Evolutionary conservation across 1,140 invertebrate species (phyloP), one percentile per base, ranked within the genome.

Genomic region (Temnothorax curvispinosus): DNA sequence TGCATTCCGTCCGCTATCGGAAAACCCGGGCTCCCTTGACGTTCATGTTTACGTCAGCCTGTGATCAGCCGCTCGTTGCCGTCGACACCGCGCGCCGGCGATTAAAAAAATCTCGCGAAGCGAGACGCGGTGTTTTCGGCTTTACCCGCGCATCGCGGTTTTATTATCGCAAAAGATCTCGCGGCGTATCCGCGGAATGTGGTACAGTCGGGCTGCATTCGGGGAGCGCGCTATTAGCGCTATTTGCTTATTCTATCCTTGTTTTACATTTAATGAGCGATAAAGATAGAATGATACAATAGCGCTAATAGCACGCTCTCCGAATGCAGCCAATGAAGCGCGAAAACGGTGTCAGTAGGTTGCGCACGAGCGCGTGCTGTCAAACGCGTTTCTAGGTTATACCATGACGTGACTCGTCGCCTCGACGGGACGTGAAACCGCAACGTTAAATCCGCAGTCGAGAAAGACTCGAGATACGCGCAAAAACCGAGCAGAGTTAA

Each of bases 291-390:
- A n/a, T n/a, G n/a, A n/a, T n/a, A n/a, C n/a, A n/a, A n/a, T n/a
- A n/a, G n/a, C n/a, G n/a, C n/a, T n/a, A n/a, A n/a, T n/a, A n/a
- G n/a, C n/a, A n/a, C n/a, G n/a, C n/a, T n/a, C n/a, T n/a, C n/a
- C n/a, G n/a, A n/a, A n/a, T n/a, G n/a, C n/a, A n/a, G n/a, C n/a
- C n/a, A n/a, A n/a, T n/a, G n/a, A 38, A 11, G 11, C 11, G 32
- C 47, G 35, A 56, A 91, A 93, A 93, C 78, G 91, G 90, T 93
- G 92, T 94, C 93, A 94, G 88, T 93, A 91, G 92, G 90, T 92
- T 92, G 80, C 84, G 89, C n/a, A 62, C 47, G 62, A 81, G 67
- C 71, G 77, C 71, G 77, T 69, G 60, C 88, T 93, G 92, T 93
- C 92, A 92, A 89, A 90, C 69, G 62, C 54, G 69, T 65, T 86